These are phyloP conservation scores for Drosophila orosa DNA, from an alignment of 1,140 invertebrate genomes.

Conservation along the genomic window DNA sequence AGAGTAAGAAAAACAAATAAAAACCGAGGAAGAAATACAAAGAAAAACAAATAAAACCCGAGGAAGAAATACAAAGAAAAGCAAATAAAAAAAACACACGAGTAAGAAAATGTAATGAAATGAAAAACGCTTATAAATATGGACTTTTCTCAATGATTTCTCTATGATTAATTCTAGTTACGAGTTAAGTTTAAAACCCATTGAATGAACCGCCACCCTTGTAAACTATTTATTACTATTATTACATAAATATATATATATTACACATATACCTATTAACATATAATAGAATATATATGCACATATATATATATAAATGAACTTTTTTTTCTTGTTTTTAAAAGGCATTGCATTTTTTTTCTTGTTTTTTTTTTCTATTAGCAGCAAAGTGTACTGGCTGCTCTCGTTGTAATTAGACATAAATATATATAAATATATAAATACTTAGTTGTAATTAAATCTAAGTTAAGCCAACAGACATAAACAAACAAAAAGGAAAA, in stretches of 20 bases:
- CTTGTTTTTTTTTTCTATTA: constrained; percentile 35
- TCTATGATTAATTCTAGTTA: constrained; percentile 51
- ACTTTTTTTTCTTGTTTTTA: constrained; percentile 26
- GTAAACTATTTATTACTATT: constrained; percentile 67
- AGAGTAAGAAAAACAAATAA: too few relatives aligned
- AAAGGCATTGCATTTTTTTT: constrained; percentile 50
- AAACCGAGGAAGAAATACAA: too few relatives aligned
- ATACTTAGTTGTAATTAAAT: constrained; percentile 50
- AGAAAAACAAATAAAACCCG: too few relatives aligned
- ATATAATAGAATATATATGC: constrained; percentile 22
- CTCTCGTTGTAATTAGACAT: constrained; percentile 59
- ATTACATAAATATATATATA: constrained; percentile 26
- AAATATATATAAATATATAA: constrained; percentile 6
- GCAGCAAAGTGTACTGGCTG: constrained; percentile 39
- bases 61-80: background rate
- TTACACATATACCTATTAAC: constrained; percentile 8
- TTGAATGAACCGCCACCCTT: constrained; percentile 33
- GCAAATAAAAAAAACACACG: constrained; percentile 8
- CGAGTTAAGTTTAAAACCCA: constrained; percentile 40
- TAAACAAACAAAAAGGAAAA: constrained; percentile 10
- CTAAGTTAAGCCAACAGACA: constrained; percentile 64
- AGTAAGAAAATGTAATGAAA: constrained; percentile 68
- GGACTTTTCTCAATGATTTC: constrained; percentile 76
- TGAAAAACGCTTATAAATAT: constrained; percentile 75
- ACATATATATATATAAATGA: constrained; percentile 30